Evolutionary conservation across 2,888 invertebrate genomes (phyloP).

Genomic region (Venusia cambrica): DNA sequence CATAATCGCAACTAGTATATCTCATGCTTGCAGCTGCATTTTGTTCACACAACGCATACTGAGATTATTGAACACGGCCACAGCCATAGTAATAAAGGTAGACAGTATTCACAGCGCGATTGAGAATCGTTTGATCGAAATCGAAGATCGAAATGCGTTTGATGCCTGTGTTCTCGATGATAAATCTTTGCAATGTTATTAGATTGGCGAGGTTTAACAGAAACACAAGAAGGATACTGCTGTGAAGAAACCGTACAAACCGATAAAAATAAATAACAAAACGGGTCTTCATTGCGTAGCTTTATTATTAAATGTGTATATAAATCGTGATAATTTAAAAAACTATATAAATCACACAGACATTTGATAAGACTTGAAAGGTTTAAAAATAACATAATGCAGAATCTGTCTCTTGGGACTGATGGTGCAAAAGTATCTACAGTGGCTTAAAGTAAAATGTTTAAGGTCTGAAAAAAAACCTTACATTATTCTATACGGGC

Average conservation of each 20-base stretch:
- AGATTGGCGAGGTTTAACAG: slow-evolving; percentile 9
- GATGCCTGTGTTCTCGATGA: slow-evolving; percentile 10
- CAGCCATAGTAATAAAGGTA: slow-evolving; percentile 10
- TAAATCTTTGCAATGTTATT: slow-evolving; percentile 10
- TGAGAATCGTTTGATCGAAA: too few species aligned
- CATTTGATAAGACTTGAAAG: slow-evolving; percentile 6
- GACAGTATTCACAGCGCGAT: slow-evolving; percentile 11
- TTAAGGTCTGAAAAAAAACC: slow-evolving; percentile 5
- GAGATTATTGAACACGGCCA: too few species aligned
- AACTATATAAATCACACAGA: slow-evolving; percentile 6
- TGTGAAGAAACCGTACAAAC: slow-evolving; percentile 6
- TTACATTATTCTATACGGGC: slow-evolving; percentile 2
- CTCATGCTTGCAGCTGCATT: slow-evolving; percentile 6
- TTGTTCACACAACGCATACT: slow-evolving; percentile 7
- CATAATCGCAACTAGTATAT: slow-evolving; percentile 8
- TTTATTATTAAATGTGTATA: too few species aligned
- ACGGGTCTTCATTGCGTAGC: too few species aligned
- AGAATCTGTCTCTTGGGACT: slow-evolving; percentile 1
- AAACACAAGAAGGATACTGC: slow-evolving; percentile 3
- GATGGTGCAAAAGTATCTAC: slow-evolving; percentile 4
- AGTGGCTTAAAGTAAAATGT: slow-evolving; percentile 8
- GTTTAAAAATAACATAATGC: slow-evolving; percentile 1
- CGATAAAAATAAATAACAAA: slow-evolving; percentile 2
- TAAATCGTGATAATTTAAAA: too few species aligned
- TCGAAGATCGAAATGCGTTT: slow-evolving; percentile 5